Base-by-base conservation (phyloP, 23 tunicate genomes). In the Clavelina lepadiformis region DNA sequence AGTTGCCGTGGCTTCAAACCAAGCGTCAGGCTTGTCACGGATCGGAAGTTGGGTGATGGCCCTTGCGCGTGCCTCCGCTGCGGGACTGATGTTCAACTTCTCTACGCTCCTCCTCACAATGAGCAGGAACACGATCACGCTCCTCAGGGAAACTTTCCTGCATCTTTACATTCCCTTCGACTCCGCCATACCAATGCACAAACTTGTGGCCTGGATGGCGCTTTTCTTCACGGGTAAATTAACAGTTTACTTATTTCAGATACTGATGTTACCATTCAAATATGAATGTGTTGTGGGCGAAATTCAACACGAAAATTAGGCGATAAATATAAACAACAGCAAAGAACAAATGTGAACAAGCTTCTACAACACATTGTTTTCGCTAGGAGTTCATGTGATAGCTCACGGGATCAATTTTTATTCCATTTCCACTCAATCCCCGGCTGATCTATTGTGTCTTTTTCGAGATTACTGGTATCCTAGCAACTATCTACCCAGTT, bases 161-260 rank as follows among this genome's bases (percentile, higher is more conserved):
- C 82, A 80, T 62, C 87, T 78, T n/a, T 88, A 73, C 59, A 80
- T 88, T 18, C 96, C 96, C 0, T 88, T 88, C 35, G 96, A 88
- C 58, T 68, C 88, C 38, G 96, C 96, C 2, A 77, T 88, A 4
- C 26, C 76, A 23, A 75, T 88, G 82, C 96, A 88, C 38, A 63
- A 65, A 63, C 38, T 75, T 18, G 54, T 88, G 7, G 96, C 96
- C 26, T 88, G 96, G 96, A 61, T 73, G 62, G 96, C 96, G 0
- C 45, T 80, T 29, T 32, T 74, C 44, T 80, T 80, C 22, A 88
- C 96, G 7, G 82, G 96, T 66, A 46, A 45, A 22, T 22, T 20
- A 13, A 13, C 20, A 53, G 7, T 53, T 71, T 0, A 0, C 34
- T 0, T 18, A n/a, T n/a, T n/a, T n/a, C n/a, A n/a, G n/a, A n/a